A percentile compares a stretch with the other conserved stretches of the same genome.
phyloP scores from a whole-genome alignment of 2,797 vertebrate species.

The Chloroceryle inda region DNA sequence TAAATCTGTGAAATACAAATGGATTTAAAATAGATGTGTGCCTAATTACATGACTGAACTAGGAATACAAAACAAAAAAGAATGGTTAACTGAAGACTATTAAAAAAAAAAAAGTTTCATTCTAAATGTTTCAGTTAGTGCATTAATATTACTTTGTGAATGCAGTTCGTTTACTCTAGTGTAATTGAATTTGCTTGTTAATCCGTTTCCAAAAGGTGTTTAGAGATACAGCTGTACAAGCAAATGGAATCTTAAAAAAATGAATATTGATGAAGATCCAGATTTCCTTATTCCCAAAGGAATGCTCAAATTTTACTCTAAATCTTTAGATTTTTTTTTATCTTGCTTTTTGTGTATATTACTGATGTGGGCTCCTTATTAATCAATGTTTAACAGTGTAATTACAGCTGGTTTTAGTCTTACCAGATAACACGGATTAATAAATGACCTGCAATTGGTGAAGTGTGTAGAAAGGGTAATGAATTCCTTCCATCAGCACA shows the following conservation, averaged over 20 bases:
- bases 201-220: conserved; percentile 80
- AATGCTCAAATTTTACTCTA: conserved; percentile 78
- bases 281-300: conserved; percentile 76
- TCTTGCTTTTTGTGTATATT: conserved; percentile 83
- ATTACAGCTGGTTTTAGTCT: conserved; percentile 91
- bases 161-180: conserved; percentile 72
- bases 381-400: conserved; percentile 94
- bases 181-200: conserved; percentile 80
- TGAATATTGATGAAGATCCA: conserved; percentile 81
- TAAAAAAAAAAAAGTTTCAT: conserved; percentile 53
- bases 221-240: conserved; percentile 79
- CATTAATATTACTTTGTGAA: conserved; percentile 73
- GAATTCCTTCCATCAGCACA: conserved; percentile 85
- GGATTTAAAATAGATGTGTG: conserved; percentile 41
- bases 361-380: conserved; percentile 88
- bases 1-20: conserved; percentile 65
- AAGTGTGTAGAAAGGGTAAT: conserved; percentile 88
- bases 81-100: conserved; percentile 46
- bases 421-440: conserved; percentile 92
- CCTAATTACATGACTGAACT: conserved; percentile 61
- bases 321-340: conserved; percentile 79
- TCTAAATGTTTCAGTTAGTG: conserved; percentile 68
- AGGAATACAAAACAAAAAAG: conserved; percentile 42
- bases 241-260: conserved; percentile 73
- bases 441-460: conserved; percentile 92